phyloP scores from a whole-genome alignment of 2,797 vertebrate species.

The Acrocephalus scirpaceus region DNA sequence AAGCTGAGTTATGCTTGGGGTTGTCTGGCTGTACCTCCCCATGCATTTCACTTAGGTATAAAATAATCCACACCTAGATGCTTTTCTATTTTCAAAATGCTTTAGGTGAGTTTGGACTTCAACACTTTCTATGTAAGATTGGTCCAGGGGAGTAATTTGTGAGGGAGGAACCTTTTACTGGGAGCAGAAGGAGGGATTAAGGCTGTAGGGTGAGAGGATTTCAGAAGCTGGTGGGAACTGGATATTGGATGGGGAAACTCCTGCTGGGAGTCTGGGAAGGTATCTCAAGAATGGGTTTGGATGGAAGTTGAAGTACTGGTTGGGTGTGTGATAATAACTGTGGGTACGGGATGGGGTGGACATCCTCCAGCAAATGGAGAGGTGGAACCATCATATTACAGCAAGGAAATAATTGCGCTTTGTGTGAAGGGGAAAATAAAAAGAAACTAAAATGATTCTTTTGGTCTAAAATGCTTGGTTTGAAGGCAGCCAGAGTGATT shows the following conservation, averaged over 20 bases:
- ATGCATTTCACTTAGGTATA: not conserved
- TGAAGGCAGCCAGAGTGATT: not conserved
- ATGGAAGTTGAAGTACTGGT: not conserved
- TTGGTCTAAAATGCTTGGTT: slow-evolving; percentile 1
- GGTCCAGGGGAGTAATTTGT: not conserved
- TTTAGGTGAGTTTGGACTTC: slow-evolving; percentile 12
- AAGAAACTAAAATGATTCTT: not conserved
- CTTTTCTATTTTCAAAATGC: not conserved
- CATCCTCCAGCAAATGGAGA: not conserved
- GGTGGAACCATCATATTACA: not conserved
- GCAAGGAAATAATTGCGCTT: not conserved
- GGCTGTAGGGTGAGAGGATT: not conserved
- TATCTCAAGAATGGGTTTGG: not conserved
- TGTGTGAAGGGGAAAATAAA: not conserved
- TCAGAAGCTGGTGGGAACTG: not conserved
- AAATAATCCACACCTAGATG: not conserved
- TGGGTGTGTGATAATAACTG: not conserved
- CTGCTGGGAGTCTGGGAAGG: not conserved
- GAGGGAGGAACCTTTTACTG: not conserved
- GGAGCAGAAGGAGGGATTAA: not conserved
- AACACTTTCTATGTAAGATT: not conserved
- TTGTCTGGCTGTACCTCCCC: not conserved
- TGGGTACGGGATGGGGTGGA: not conserved
- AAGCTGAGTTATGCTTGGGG: slow-evolving; percentile 10
- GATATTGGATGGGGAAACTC: not conserved